Conservation (phyloP, 2,797 vertebrate genomes). For the Synanceia verrucosa region DNA sequence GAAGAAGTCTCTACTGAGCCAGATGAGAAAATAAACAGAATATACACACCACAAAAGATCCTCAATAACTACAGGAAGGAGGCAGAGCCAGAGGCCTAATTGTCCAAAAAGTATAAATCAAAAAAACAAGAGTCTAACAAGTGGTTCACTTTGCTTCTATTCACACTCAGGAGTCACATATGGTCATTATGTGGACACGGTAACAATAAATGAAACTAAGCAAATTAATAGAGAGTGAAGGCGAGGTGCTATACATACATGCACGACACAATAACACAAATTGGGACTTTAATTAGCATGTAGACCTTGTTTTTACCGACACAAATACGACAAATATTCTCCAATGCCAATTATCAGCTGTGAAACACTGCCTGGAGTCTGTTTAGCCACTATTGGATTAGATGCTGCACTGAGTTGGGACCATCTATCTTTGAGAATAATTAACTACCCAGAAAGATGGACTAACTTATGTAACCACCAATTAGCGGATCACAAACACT, state of each 20-base stretch:
- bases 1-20: background rate
- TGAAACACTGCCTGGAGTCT: slow-evolving; percentile 54
- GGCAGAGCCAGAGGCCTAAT: slow-evolving; percentile 8
- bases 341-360: slow-evolving; percentile 50
- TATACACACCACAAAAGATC: background rate
- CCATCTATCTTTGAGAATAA: slow-evolving; percentile 68
- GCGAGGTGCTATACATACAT: background rate
- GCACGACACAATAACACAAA: slow-evolving; percentile 1
- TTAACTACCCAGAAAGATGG: slow-evolving; percentile 71
- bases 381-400: slow-evolving; percentile 61
- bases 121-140: slow-evolving; percentile 20
- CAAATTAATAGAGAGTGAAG: slow-evolving; percentile 4
- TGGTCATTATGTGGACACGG: background rate
- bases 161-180: background rate
- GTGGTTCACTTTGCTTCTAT: background rate
- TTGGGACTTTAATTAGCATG: slow-evolving; percentile 8
- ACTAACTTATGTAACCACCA: slow-evolving; percentile 74
- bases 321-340: background rate
- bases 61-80: background rate
- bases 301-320: slow-evolving; percentile 5
- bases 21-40: background rate
- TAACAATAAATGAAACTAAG: slow-evolving; percentile 13
- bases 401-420: slow-evolving; percentile 37
- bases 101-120: slow-evolving; percentile 5
- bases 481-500: slow-evolving; percentile 73